Evolutionary conservation across 2,797 vertebrate species (phyloP), one percentile per base, ranked within the genome.

Genomic region (Hydrophis major): DNA sequence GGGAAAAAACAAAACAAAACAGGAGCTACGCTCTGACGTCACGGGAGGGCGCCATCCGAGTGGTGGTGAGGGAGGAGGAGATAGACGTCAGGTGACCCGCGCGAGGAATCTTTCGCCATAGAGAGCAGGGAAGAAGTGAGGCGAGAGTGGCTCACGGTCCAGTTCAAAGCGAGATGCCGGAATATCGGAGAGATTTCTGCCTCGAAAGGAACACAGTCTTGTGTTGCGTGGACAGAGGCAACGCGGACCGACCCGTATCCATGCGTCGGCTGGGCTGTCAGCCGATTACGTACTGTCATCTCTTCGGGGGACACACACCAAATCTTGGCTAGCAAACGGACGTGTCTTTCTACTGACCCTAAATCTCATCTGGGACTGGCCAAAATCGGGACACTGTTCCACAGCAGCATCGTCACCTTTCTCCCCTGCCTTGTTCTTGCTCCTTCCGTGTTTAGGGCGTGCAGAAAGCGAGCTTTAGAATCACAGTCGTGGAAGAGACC

Each of bases 1-100:
- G 0, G 27, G 27, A 1, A 20, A 50, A 11, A 1, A 42, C 42
- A 32, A n/a, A 74, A 55, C 2, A 2, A 55, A 2, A 2, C 2
- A 60, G 1, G 18, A 56, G 66, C 7, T 57, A 1, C 2, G 74
- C 37, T 20, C n/a, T 37, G 14, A 89, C 66, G 0, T 37, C 47
- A 42, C 50, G 18, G 14, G 6, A 56, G 55, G 88, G 87, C 60
- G 42, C 61, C 7, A 2, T 3, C 6, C 20, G 27, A 56, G 27
- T 53, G 32, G n/a, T 47, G 32, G 87, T 22, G 28, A 1, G 2
- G 47, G 56, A 28, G 27, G 61, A 3, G 60, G 27, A 86, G 69
- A 4, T 27, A 0, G 12, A n/a, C 20, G 25, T 53, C 18, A 18
- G 37, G 2, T 25, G 7, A 12, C 28, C 59, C 27, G 28, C 13